Percentiles rank a stretch among this genome's conserved stretches.
Evolutionary conservation across 2,797 vertebrate genomes (phyloP).

Genomic region (Anguilla pacifica): DNA sequence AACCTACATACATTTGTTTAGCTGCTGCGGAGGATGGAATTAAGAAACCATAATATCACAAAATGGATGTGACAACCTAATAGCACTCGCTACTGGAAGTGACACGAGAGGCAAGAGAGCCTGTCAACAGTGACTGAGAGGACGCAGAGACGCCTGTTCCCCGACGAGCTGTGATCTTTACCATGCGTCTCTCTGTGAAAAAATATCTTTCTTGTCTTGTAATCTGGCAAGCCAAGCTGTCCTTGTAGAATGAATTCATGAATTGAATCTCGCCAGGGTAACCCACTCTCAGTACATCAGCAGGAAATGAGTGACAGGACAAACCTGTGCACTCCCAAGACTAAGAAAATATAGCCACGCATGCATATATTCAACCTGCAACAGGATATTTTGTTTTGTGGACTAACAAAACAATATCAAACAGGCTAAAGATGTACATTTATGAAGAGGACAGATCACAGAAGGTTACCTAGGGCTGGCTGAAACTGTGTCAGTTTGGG

Average conservation of each 20-base stretch:
- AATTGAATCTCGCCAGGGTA: conserved; percentile 19
- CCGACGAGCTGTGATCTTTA: neutral
- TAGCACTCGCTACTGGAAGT: neutral
- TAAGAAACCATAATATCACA: neutral
- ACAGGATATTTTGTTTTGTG: neutral
- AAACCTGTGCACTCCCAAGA: neutral
- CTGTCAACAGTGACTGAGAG: neutral
- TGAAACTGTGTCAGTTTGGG: neutral
- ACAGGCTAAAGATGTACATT: neutral
- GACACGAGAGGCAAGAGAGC: neutral
- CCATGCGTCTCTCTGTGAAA: neutral
- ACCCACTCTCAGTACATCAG: neutral
- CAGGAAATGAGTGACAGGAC: neutral
- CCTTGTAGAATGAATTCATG: neutral
- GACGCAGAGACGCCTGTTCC: neutral
- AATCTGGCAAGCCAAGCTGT: neutral
- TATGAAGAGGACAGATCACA: neutral
- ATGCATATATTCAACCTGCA: neutral
- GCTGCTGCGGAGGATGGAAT: neutral
- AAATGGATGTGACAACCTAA: neutral
- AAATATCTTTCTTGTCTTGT: neutral
- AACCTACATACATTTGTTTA: neutral
- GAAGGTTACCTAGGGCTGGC: neutral
- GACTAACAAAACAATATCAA: neutral
- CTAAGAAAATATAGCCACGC: neutral